Evolutionary conservation across 2,113 vertebrate genomes (phyloP).

Genomic region (Engystomops pustulosus): DNA sequence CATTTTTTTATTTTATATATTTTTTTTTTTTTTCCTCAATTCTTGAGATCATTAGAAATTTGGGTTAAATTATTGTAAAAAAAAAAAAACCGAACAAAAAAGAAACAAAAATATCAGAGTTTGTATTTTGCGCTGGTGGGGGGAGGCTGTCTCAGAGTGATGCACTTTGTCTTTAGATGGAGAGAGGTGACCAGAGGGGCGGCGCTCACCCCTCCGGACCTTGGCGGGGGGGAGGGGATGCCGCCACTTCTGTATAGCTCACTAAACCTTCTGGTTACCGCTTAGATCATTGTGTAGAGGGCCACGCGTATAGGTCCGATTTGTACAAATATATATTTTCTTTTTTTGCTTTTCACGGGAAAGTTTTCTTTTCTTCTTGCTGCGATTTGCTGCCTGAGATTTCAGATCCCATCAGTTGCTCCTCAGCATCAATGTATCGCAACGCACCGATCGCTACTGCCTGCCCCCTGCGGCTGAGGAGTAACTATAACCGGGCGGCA

Average conservation of each 20-base stretch:
- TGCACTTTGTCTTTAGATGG: conserved; percentile 37
- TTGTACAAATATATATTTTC: conserved; percentile 38
- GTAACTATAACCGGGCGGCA: no score
- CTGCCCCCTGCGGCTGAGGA: no score
- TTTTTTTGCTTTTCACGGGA: conserved; percentile 7
- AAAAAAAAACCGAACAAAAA: background rate
- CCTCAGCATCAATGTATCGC: background rate
- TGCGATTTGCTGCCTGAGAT: background rate
- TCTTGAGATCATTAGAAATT: conserved; percentile 75
- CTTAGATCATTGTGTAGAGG: conserved; percentile 13
- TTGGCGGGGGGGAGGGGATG: background rate
- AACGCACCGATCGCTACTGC: no score
- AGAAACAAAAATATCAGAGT: background rate
- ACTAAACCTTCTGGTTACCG: background rate
- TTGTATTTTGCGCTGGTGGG: background rate
- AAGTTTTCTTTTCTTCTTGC: background rate
- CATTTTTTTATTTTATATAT: conserved; percentile 48
- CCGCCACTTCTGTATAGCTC: background rate
- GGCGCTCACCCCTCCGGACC: background rate
- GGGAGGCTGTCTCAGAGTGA: background rate
- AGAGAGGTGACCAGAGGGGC: background rate
- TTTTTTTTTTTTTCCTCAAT: conserved; percentile 64
- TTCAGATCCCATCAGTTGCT: background rate
- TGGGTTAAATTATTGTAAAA: conserved; percentile 75
- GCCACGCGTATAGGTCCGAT: background rate